Evolutionary conservation across 2,113 vertebrate species (phyloP), one percentile per base, ranked within the genome.

Genomic region (Trogon surrucura): DNA sequence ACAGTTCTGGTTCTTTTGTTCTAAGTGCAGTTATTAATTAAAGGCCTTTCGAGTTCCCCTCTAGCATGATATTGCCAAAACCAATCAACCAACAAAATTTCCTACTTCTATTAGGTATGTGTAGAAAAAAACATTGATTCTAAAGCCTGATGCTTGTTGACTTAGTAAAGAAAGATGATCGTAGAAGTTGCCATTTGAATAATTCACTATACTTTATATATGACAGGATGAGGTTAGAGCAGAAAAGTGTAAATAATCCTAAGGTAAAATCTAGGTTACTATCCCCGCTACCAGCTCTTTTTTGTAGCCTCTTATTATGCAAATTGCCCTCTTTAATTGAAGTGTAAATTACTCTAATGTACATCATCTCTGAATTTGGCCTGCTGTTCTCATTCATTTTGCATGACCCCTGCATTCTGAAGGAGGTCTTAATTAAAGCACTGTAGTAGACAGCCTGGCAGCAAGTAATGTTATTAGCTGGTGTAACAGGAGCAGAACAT

Each of bases 311-410:
- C 84, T 95, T 94, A 93, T 84, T 95, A 93, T 96, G 93, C 84
- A 95, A 97, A 97, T 87, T n/a, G 9, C 62, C 36, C 77, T 61
- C 65, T 89, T 95, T 95, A 97, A 95, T 89, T 96, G 93, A 95
- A 97, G 94, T 92, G 78, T 89, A 89, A 95, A 95, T 96, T 95
- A 83, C 95, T 54, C 67, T 86, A 92, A 92, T 89, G 94, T 89
- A 93, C 95, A 95, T 95, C 65, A 87, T 86, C 73, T 95, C 80
- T 93, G 86, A 93, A 91, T 95, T 65, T 89, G 80, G 89, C 86
- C 57, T 79, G 80, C 91, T 95, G 77, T 91, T 97, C 95, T 89
- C 89, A 85, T 95, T 96, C 93, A 87, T 95, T 93, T 96, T 91
- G 61, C 30, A 65, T 95, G 96, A 97, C 94, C 95, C 38, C 30